Percentiles rank a stretch among this genome's conserved stretches.
These are phyloP conservation scores for Uria aalge DNA, from an alignment of 2,113 vertebrate species.

Conservation along the genomic window DNA sequence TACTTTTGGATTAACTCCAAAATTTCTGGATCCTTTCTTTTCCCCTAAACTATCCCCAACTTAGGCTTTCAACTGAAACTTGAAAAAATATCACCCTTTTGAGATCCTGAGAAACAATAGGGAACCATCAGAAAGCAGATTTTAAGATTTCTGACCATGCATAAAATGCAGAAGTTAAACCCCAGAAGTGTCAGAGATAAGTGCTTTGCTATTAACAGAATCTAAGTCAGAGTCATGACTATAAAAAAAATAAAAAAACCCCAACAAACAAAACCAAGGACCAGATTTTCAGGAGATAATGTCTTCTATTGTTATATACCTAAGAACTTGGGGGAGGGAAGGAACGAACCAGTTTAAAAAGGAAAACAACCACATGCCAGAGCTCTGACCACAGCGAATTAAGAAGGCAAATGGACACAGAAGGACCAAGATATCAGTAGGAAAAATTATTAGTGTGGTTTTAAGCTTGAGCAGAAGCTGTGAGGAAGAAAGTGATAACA, in stretches of 20 bases:
- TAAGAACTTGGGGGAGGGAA: neutral
- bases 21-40: neutral
- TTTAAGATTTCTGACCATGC: neutral
- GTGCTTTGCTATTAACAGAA: neutral
- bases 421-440: neutral
- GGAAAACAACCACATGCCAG: rapidly evolving
- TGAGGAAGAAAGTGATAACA: neutral
- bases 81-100: neutral
- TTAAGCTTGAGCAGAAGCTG: neutral
- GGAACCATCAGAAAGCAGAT: neutral
- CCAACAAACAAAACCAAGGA: neutral
- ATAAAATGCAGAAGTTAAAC: neutral
- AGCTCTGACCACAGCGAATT: neutral
- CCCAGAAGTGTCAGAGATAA: neutral
- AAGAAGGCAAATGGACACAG: neutral
- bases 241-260: neutral
- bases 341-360: neutral
- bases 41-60: neutral
- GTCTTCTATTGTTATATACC: neutral
- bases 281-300: neutral
- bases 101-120: neutral
- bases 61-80: neutral
- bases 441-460: neutral
- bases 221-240: neutral
- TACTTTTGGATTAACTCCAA: neutral